phyloP scores from a whole-genome alignment of 2,888 invertebrate genomes.

The Sympetrum striolatum region DNA sequence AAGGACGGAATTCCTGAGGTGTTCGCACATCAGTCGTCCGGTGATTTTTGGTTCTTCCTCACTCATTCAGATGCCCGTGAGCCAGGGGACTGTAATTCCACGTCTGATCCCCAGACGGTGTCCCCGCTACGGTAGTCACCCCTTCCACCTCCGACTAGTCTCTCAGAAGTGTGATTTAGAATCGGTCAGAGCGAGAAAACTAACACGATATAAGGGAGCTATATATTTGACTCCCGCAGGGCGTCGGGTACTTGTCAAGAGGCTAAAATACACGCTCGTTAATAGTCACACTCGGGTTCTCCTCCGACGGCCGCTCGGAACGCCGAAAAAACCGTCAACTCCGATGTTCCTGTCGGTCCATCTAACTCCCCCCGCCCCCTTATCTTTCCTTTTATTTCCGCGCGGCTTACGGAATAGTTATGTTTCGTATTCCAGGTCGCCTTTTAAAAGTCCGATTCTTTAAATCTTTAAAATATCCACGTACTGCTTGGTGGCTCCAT shows the following conservation, averaged over 20 bases:
- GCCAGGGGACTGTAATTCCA: conserved; percentile 7
- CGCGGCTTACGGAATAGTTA: background rate
- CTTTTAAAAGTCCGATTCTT: background rate
- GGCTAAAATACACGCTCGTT: conserved; percentile 38
- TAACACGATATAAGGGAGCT: conserved; percentile 29
- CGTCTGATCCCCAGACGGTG: background rate
- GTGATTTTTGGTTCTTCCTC: background rate
- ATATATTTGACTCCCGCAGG: conserved; percentile 42
- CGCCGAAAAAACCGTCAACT: conserved; percentile 34
- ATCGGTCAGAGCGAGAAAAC: conserved; percentile 37
- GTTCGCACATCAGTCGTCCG: background rate
- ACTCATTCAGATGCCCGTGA: conserved; percentile 25
- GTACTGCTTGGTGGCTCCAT: no score
- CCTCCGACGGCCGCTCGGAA: background rate
- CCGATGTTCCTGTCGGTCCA: conserved; percentile 17
- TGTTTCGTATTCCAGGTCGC: background rate
- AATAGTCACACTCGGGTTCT: background rate
- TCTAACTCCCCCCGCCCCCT: background rate
- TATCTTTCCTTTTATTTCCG: background rate
- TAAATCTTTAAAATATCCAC: no score
- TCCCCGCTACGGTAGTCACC: conserved; percentile 3
- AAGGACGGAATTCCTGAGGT: background rate
- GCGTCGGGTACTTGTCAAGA: conserved; percentile 3
- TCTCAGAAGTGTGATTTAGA: conserved; percentile 18
- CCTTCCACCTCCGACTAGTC: background rate